Base-by-base conservation (phyloP, 2,113 vertebrate species). In the Shinisaurus crocodilurus region DNA sequence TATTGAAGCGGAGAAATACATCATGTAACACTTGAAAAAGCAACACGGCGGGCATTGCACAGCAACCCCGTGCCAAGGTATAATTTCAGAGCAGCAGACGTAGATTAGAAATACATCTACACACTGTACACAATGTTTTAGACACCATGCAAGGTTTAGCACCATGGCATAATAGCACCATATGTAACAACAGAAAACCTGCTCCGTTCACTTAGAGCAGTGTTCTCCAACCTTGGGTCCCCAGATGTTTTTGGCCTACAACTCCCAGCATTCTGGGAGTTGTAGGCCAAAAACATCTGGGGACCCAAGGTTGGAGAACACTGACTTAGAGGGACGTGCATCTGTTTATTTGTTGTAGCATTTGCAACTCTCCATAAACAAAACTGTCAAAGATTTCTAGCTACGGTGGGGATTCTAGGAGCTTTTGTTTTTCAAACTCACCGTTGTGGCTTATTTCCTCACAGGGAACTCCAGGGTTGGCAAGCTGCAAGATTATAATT, bases 51-150 rank as follows among this genome's bases (percentile, higher is more conserved):
- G 95, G 96, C 5, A 43, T 69, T 96, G 97, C 90, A 96, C 96
- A 93, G 97, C 96, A 97, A 96, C 85, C 88, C 96, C 96, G 87
- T 1, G 54, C 87, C 91, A 77, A 88, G 2, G 48, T 37, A 91
- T 75, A 54, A 72, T 48, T 90, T 88, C 20, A 91, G 86, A 10
- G 25, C 63, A 10, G 25, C 63, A 83, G 75, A 86, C 0, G 25
- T 70, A 86, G 85, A 69, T 43, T 43, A 3, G 37, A 45, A 72
- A 88, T 29, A 37, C 29, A 84, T 10, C 65, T 67, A 81, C 27
- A 69, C 50, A 65, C 0, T 76, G 65, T 43, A 37, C 25, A 89
- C 8, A 82, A 82, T 23, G 50, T 91, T 88, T 32, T 91, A 92
- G 91, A 79, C 80, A 90, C 93, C 86, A 91, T 91, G 87, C 92